Evolutionary conservation across 1,140 invertebrate genomes (phyloP).

Genomic region (Hycleus cichorii): DNA sequence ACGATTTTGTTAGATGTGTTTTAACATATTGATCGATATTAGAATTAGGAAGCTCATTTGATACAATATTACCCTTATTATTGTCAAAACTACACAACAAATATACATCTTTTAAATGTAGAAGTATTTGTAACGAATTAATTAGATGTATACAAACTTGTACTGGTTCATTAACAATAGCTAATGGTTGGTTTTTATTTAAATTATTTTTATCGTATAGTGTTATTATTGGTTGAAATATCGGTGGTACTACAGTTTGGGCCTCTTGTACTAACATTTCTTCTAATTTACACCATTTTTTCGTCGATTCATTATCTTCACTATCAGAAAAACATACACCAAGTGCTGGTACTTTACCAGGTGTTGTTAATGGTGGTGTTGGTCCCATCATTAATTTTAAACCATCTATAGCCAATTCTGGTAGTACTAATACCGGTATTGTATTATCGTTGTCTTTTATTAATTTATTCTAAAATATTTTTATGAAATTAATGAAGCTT

Average conservation of each 20-base stretch:
- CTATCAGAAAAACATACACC: constrained; percentile 34
- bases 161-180: constrained; percentile 73
- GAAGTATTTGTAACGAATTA: constrained; percentile 73
- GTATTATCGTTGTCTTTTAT: constrained; percentile 12
- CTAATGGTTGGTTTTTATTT: constrained; percentile 58
- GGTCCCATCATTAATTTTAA: constrained; percentile 59
- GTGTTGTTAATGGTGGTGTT: constrained; percentile 43
- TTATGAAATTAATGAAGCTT: background rate
- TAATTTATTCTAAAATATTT: constrained; percentile 22
- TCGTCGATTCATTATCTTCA: constrained; percentile 38
- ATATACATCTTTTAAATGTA: constrained; percentile 64
- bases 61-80: constrained; percentile 40
- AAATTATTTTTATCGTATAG: constrained; percentile 59
- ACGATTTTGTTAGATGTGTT: constrained; percentile 39
- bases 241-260: constrained; percentile 59
- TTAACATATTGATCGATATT: constrained; percentile 39
- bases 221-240: constrained; percentile 69
- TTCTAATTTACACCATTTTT: constrained; percentile 67
- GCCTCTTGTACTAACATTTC: constrained; percentile 67
- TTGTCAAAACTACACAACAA: constrained; percentile 69
- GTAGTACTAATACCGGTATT: constrained; percentile 53
- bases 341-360: constrained; percentile 43
- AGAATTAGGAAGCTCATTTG: constrained; percentile 34
- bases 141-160: constrained; percentile 66
- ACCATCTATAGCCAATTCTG: constrained; percentile 55